A percentile compares a stretch with the other conserved stretches of the same genome.
phyloP scores from a whole-genome alignment of 2,113 vertebrate genomes.

The Nesogale talazaci region DNA sequence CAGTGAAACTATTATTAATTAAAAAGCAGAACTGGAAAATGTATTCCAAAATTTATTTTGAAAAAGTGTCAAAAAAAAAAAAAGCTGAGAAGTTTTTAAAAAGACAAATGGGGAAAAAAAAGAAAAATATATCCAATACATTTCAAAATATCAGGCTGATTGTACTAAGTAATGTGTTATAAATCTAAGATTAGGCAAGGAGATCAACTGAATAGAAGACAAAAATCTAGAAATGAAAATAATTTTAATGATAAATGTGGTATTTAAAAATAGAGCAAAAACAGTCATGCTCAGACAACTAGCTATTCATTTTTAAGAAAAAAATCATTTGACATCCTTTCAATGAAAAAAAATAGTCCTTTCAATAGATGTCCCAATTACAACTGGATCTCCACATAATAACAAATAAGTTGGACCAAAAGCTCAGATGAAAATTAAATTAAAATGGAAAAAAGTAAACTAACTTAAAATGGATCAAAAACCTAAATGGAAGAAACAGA shows the following conservation, averaged over 20 bases:
- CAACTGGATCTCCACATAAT: no score
- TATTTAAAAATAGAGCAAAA: conserved; percentile 44
- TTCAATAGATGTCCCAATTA: no score
- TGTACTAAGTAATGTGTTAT: conserved; percentile 10
- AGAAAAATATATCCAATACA: neutral
- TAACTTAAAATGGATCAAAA: no score
- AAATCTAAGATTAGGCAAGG: conserved; percentile 9
- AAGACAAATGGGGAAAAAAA: neutral
- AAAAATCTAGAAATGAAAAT: conserved; percentile 23
- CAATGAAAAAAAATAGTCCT: no score
- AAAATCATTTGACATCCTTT: neutral
- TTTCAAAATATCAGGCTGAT: conserved; percentile 7
- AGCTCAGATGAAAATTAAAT: no score
- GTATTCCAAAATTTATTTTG: conserved; percentile 40
- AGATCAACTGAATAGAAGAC: conserved; percentile 20
- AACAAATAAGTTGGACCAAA: no score
- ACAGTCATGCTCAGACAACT: conserved; percentile 7
- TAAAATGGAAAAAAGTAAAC: no score
- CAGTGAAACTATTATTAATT: conserved; percentile 13
- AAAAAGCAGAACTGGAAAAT: conserved; percentile 21
- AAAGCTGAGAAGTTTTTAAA: neutral
- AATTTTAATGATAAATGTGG: conserved; percentile 39
- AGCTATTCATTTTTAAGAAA: neutral
- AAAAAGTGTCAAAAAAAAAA: conserved; percentile 40
- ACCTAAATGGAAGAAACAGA: no score